Conservation (phyloP, 2,113 vertebrate genomes). For the Spea multiplicata region DNA sequence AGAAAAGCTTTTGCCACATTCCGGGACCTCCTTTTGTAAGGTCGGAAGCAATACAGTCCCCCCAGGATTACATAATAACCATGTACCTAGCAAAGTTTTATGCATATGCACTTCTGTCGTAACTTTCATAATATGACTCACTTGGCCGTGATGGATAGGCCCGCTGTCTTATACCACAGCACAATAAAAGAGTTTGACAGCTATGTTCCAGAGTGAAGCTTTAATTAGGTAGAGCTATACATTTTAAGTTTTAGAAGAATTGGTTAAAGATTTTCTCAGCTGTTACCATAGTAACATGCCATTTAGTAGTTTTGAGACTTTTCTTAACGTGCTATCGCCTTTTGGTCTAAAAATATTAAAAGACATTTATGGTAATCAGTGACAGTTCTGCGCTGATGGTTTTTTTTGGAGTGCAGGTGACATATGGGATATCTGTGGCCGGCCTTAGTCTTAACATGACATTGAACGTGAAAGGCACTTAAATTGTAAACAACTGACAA, state of each 20-base stretch:
- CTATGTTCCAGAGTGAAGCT: constrained; percentile 10
- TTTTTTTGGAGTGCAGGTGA: too few species aligned
- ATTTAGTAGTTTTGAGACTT: constrained; percentile 8
- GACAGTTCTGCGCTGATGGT: background rate
- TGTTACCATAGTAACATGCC: constrained; percentile 28
- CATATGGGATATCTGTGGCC: too few species aligned
- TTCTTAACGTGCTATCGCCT: background rate
- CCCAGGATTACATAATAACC: background rate
- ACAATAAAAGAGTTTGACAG: background rate
- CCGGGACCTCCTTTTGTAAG: too few species aligned
- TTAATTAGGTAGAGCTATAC: constrained; percentile 41
- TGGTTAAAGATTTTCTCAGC: constrained; percentile 19
- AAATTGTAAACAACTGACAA: too few species aligned
- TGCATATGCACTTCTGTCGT: background rate
- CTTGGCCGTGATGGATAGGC: constrained; percentile 27
- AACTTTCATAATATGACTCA: constrained; percentile 18
- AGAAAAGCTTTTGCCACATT: too few species aligned
- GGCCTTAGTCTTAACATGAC: too few species aligned
- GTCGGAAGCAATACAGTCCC: too few species aligned
- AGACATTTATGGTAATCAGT: background rate
- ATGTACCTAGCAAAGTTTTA: background rate
- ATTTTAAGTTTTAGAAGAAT: constrained; percentile 2
- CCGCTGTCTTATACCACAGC: constrained; percentile 5
- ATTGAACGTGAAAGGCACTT: too few species aligned
- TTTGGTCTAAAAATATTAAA: constrained; percentile 6